Evolutionary conservation across 2,797 vertebrate genomes (phyloP), one percentile per base, ranked within the genome.

Genomic region (Ptychadena robeensis): DNA sequence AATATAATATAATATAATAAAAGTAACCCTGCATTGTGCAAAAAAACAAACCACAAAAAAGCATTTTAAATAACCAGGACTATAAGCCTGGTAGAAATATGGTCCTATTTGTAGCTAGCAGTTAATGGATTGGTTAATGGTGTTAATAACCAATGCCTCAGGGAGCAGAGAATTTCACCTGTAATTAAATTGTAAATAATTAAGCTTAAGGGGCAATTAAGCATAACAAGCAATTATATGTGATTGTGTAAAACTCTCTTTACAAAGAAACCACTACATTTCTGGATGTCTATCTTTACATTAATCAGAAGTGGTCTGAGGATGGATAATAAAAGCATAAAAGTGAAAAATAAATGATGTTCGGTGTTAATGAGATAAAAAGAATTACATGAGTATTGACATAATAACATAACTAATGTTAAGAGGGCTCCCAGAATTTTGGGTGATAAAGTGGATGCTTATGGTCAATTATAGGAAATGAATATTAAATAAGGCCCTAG

Each of bases 141-240:
- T 75, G 80, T 75, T 82, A 82, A 74, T 67, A 38, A 44, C 32
- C 40, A 82, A 68, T 74, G 72, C 80, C 65, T 82, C 80, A 75
- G 72, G 64, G 80, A 82, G 48, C 80, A 74, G 61, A 34, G 40
- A 82, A 67, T 75, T 37, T 75, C 70, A 82, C 72, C 80, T 82
- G 72, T 82, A 82, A 82, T 82, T 82, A 82, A 82, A 74, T 76
- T 70, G 65, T 82, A 82, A 82, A 75, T 82, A 82, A 76, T 82
- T 76, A 82, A 61, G 44, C 66, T 70, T 81, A 75, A 76, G 73
- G 80, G 66, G 28, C 72, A 61, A 82, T 82, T 82, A 82, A 64
- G 65, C 48, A 25, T 82, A 76, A 76, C 73, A 63, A 75, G 64
- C 66, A 82, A 82, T 82, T 82, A 82, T 53, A 63, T 82, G 72